A percentile compares a stretch with the other conserved stretches of the same genome.
Conservation (phyloP, 2,113 vertebrate species). For the Elachura formosa region DNA sequence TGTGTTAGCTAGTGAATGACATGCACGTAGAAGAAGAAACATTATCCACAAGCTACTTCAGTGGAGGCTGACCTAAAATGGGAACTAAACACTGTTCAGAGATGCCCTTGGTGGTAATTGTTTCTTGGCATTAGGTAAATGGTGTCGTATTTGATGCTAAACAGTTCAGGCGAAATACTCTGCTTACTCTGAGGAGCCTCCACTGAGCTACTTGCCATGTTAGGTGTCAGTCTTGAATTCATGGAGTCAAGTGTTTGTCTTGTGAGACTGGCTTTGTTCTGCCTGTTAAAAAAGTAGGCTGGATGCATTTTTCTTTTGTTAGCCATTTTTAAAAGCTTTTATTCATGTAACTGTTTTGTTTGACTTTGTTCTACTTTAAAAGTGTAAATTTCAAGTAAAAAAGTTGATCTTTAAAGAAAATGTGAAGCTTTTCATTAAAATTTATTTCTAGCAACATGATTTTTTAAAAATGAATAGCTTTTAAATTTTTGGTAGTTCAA, state of each 20-base stretch:
- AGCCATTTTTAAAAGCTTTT: background rate
- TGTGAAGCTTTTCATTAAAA: background rate
- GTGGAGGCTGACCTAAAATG: slow-evolving; percentile 42
- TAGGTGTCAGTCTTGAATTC: slow-evolving; percentile 15
- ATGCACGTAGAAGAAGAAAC: slow-evolving; percentile 42
- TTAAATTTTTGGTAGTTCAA: background rate
- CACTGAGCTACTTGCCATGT: slow-evolving; percentile 56
- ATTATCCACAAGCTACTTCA: slow-evolving; percentile 47
- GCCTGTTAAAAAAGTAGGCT: background rate
- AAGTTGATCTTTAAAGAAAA: background rate
- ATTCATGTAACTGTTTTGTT: background rate
- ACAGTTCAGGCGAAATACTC: background rate
- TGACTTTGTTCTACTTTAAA: background rate
- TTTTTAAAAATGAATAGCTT: background rate
- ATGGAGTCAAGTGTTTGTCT: slow-evolving; percentile 12
- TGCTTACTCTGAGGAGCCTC: slow-evolving; percentile 36
- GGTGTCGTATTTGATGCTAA: background rate
- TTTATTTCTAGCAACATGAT: background rate
- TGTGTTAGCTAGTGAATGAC: slow-evolving; percentile 57
- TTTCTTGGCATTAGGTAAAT: slow-evolving; percentile 21
- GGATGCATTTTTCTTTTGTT: background rate
- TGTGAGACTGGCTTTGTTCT: slow-evolving; percentile 31
- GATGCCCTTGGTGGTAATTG: background rate
- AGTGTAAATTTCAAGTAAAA: background rate
- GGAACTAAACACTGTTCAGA: background rate